Evolutionary conservation across 2,888 invertebrate species (phyloP), one percentile per base, ranked within the genome.

Genomic region (Tetranychus piercei): DNA sequence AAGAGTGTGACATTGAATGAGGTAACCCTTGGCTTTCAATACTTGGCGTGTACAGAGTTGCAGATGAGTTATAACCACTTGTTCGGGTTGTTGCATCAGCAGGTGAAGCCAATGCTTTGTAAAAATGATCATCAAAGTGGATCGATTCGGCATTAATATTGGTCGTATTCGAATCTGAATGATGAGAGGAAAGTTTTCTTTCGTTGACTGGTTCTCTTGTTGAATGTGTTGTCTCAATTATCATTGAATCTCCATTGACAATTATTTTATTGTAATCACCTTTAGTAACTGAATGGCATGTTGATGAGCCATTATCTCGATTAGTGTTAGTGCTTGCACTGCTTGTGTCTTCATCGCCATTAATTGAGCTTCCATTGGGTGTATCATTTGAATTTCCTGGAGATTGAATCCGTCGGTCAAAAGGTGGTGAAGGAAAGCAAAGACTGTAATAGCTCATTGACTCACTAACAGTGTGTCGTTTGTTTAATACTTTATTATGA

Each of bases 1-100:
- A 79, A 64, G 78, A 77, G 55, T 78, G 79, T 1, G 79, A 79
- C 6, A 78, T 75, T 6, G 78, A 78, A 73, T 78, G 79, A 18
- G 79, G 76, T 73, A 78, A 76, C 20, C 77, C 77, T 20, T 74
- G 74, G 64, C 72, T 76, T 69, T 77, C 78, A 23, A 76, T 73
- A 65, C 74, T 76, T 9, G 78, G 77, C 7, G 78, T 77, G 73
- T 67, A 76, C 18, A 75, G 72, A 45, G 74, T 74, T 8, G 67
- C 65, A 6, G 74, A 72, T 71, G 75, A 74, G 6, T 64, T 55
- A 73, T 73, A 64, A 9, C 73, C 64, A 23, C 73, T 64, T n/a
- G 71, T 71, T 6, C n/a, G 15, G 15, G 55, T 15, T n/a, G 18
- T 73, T 20, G 55, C 20, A 55, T 73, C 64, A 5, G 73, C 43